Evolutionary conservation across 2,888 invertebrate genomes (phyloP), one percentile per base, ranked within the genome.

Genomic region (Tachina grossa): DNA sequence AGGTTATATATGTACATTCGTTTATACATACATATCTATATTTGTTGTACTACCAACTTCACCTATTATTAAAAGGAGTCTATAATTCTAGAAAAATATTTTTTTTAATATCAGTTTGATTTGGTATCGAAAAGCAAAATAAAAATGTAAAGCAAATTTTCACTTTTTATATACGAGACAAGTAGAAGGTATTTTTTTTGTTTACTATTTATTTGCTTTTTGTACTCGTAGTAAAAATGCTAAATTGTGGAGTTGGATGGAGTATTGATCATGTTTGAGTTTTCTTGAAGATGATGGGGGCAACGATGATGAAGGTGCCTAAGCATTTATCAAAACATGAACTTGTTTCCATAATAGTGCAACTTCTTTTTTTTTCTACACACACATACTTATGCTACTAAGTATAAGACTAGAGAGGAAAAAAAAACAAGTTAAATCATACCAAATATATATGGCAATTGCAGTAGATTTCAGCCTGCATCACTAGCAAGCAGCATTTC

Each of bases 321-420:
- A 85, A 83, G 79, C 83, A 85, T 85, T 85, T 76, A 85, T 80
- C 72, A 80, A 75, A 74, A 83, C 85, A 83, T 85, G 85, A 85
- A 85, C 85, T 85, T 79, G 85, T 85, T 85, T 85, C 85, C 85
- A 85, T 85, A 85, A 83, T 85, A 85, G 83, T 83, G 79, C 83
- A 83, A 72, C 79, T 76, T 78, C n/a, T 43, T 68, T 68, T 19
- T 72, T 13, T 66, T 68, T 16, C 6, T 16, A 31, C 6, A 5
- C 31, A 31, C 0, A 31, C 31, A 31, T 6, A 31, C 5, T 6
- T 6, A 31, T 6, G 9, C 11, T 47, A 47, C 5, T 47, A 47
- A 4, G 10, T 43, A 72, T 65, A 45, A 55, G 65, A 41, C 53
- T 55, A 14, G 47, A 19, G 31, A 47, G 19, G 11, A 47, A 31